A percentile compares a stretch with the other conserved stretches of the same genome.
These are phyloP conservation scores for Augiades crinisus DNA, from an alignment of 2,888 invertebrate species.

Conservation along the genomic window DNA sequence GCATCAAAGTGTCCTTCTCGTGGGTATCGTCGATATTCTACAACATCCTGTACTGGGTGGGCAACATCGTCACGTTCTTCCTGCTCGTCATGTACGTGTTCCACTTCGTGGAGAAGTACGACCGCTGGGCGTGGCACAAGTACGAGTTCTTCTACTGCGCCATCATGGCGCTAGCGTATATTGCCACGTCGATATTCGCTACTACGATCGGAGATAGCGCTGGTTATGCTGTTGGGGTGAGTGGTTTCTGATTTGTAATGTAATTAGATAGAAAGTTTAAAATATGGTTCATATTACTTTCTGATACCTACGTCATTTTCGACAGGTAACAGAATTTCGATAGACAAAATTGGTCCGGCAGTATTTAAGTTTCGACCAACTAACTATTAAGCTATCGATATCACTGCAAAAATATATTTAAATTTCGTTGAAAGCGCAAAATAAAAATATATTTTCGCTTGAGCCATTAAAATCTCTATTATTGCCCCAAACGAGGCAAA, in stretches of 20 bases:
- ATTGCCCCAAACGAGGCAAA: conserved; percentile 1
- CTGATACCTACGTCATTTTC: too few relatives aligned
- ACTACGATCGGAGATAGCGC: conserved; percentile 80
- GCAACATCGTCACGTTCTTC: conserved; percentile 88
- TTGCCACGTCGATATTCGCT: conserved; percentile 88
- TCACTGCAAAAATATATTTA: too few relatives aligned
- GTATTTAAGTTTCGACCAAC: too few relatives aligned
- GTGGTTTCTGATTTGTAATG: conserved; percentile 43
- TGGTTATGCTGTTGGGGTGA: conserved; percentile 88
- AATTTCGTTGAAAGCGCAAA: not conserved
- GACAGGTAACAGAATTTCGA: too few relatives aligned
- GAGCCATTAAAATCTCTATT: conserved; percentile 10
- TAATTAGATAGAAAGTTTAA: too few relatives aligned
- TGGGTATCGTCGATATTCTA: conserved; percentile 87
- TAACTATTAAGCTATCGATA: too few relatives aligned
- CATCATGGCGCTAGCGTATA: conserved; percentile 85
- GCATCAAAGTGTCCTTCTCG: conserved; percentile 84
- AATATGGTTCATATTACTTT: too few relatives aligned
- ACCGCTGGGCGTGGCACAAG: conserved; percentile 91
- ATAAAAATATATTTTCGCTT: conserved; percentile 2
- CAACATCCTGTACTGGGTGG: conserved; percentile 89
- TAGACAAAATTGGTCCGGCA: too few relatives aligned
- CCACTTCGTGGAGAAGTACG: conserved; percentile 91
- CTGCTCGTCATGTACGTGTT: conserved; percentile 89
- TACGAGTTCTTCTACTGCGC: conserved; percentile 88